Base-by-base conservation (phyloP, 2,797 vertebrate genomes). In the Arctocebus calabarensis region DNA sequence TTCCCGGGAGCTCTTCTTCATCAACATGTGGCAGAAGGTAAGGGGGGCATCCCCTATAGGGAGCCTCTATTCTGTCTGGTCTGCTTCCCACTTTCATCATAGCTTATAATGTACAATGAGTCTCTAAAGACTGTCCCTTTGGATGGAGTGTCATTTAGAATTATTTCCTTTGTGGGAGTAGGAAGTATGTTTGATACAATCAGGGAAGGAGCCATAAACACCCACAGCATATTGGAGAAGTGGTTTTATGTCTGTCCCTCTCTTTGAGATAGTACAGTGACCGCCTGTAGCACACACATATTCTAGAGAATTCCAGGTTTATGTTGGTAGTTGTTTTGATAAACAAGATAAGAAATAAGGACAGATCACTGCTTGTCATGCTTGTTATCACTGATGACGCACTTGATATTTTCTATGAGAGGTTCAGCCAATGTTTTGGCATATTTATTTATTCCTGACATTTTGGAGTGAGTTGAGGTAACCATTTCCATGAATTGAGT, bases 21-120 rank as follows among this genome's bases (percentile, higher is more conserved):
- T 99, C 98, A 99, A 99, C 98, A 99, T 99, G 98, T 99, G 99
- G 99, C 99, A 99, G 98, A 99, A 99, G 99, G 99, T 99, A 98
- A 98, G 99, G 90, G 66, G n/a, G 7, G 2, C 2, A 34, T 17
- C 7, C 12, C 17, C 0, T 0, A 23, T 17, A 16, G 37, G 29
- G 37, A 37, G 20, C 32, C 25, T 3, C 19, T 12, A 4, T 32
- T 57, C 61, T 4, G 1, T 57, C 22, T 27, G 0, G 20, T 0
- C 1, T 12, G 1, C 43, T 37, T 4, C 59, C 57, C 32, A 45
- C 64, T 48, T 64, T 55, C 34, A 40, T 64, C 16, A 2, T 14
- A 40, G n/a, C 22, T 43, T n/a, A 27, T 25, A 27, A 2, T 2
- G 0, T 3, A 14, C n/a, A 4, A 10, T 32, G 82, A 55, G 52